Evolutionary conservation across 2,113 vertebrate genomes (phyloP).

Genomic region (Xenopus tropicalis): UCB_Xtro_10.0 CM004444.2:118294001-118294500

Average conservation of each 20-base stretch:
- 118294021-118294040: slow-evolving; percentile 18
- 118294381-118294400: too few species aligned
- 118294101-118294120: slow-evolving; percentile 35
- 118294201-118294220: slow-evolving; percentile 10
- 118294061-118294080: slow-evolving; percentile 36
- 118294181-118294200: slow-evolving; percentile 5
- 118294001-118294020: slow-evolving; percentile 19
- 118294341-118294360: too few species aligned
- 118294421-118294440: too few species aligned
- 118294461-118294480: too few species aligned
- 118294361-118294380: too few species aligned
- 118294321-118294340: too few species aligned
- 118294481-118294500: too few species aligned
- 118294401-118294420: too few species aligned
- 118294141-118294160: slow-evolving; percentile 35
- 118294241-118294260: too few species aligned
- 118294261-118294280: too few species aligned
- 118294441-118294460: too few species aligned
- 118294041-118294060: slow-evolving; percentile 40
- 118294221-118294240: not conserved
- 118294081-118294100: slow-evolving; percentile 42
- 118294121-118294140: slow-evolving; percentile 40
- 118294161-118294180: slow-evolving; percentile 12
- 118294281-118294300: not conserved
- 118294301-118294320: too few species aligned